Base-by-base conservation (phyloP, 2,888 invertebrate genomes). In the Drosophila kanekoi region DNA sequence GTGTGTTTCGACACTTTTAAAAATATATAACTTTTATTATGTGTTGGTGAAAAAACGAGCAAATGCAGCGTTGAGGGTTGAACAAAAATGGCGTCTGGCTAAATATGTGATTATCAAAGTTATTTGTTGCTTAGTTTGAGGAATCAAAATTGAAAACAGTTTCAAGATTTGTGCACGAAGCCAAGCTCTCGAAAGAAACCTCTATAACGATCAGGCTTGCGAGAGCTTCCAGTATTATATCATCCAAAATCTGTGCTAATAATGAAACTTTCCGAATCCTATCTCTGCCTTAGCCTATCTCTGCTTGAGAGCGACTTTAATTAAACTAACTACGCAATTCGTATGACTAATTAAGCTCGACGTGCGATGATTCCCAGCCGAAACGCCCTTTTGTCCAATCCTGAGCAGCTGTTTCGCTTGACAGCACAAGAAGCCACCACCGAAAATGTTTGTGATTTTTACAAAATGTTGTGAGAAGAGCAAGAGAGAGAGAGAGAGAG, bases 331-430 rank as follows among this genome's bases (percentile, higher is more conserved):
- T 3, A 16, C 11, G 53, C 41, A 48, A 54, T 38, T 48, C 11
- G 4, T 4, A 18, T 9, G 18, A n/a, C 13, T 54, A 54, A 53
- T 64, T 40, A 28, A 18, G 32, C 11, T 47, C 20, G 32, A 14
- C 16, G 20, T 40, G n/a, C 5, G 5, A 20, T 35, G 41, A 54
- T 53, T 37, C 40, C 44, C 14, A 48, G n/a, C 47, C 37, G 37
- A 4, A 63, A 54, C 11, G 2, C 8, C 4, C 5, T 2, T 14
- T 38, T 38, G n/a, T 33, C 37, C 9, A 6, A 59, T 18, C 37
- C 23, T 4, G 37, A 28, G 60, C 86, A 85, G 82, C 65, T 85
- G 82, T 37, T 58, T 23, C 56, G 18, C 45, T 66, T 73, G 40
- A 14, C 23, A 66, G 48, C 20, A 69, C 16, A 38, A 37, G 14